These are phyloP conservation scores for Hydropsyche tenuis DNA, from an alignment of 1,140 invertebrate genomes.

Conservation along the genomic window DNA sequence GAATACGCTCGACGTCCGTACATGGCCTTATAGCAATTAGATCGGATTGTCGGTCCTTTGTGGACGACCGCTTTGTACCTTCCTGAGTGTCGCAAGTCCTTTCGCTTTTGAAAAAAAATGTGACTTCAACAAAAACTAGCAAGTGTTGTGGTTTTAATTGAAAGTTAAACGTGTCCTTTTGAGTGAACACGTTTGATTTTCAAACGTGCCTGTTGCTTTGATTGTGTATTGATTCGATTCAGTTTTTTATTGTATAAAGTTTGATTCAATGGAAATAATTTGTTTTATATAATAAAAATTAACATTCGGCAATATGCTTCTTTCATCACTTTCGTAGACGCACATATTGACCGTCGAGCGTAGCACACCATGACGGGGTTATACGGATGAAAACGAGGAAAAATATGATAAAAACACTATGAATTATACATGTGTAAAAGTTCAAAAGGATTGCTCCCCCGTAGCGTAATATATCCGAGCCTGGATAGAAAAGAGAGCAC, in stretches of 20 bases:
- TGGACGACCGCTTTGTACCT: conserved; percentile 13
- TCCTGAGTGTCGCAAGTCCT: background rate
- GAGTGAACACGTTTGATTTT: too few species aligned
- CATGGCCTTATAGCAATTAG: conserved; percentile 41
- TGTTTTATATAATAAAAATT: too few species aligned
- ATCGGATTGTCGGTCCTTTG: conserved; percentile 40
- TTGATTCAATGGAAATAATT: too few species aligned
- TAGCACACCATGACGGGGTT: background rate
- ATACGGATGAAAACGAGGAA: conserved; percentile 7
- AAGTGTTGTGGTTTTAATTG: conserved; percentile 15
- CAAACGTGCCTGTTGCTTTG: too few species aligned
- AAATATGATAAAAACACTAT: conserved; percentile 25
- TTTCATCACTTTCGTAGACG: too few species aligned
- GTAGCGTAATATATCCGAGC: conserved; percentile 19
- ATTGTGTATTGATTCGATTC: too few species aligned
- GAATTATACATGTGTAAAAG: conserved; percentile 34
- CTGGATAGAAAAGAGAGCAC: conserved; percentile 19
- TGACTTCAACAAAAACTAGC: background rate
- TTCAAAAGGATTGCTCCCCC: conserved; percentile 28
- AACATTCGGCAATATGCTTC: too few species aligned
- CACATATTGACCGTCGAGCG: too few species aligned
- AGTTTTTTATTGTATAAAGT: too few species aligned
- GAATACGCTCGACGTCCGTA: conserved; percentile 39
- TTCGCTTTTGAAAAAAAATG: too few species aligned
- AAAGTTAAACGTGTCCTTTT: background rate